A percentile compares a stretch with the other conserved stretches of the same genome.
These are phyloP conservation scores for Acanthopleura granulata DNA, from an alignment of 2,888 invertebrate species.

Conservation along the genomic window DNA sequence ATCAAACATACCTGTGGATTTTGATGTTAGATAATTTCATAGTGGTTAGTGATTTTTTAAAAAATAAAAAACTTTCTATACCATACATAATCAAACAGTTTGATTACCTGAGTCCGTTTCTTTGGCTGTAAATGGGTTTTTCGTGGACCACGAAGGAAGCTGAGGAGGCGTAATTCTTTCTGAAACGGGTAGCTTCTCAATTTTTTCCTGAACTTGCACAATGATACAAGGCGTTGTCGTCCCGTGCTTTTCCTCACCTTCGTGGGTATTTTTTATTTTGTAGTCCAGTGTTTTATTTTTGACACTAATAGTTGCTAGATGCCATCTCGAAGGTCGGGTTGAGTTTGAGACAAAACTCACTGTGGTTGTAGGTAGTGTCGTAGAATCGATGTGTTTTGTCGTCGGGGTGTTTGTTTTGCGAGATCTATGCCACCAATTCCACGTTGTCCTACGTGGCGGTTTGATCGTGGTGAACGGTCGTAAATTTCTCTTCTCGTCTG, in stretches of 20 bases:
- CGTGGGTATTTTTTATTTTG: neutral
- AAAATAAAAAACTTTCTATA: neutral
- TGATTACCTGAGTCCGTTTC: neutral
- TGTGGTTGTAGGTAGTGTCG: neutral
- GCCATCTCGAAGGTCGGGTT: neutral
- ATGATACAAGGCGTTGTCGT: conserved; percentile 11
- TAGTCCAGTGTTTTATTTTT: conserved; percentile 10
- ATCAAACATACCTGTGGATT: neutral
- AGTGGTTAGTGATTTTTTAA: neutral
- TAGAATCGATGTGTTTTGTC: conserved; percentile 18
- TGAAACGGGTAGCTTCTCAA: neutral
- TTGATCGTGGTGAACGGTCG: conserved; percentile 12
- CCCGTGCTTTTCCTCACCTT: neutral
- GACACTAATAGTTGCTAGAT: neutral
- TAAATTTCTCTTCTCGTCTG: neutral
- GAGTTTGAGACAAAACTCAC: neutral
- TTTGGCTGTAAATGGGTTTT: neutral
- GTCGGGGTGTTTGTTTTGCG: neutral
- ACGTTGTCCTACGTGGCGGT: neutral
- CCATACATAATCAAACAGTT: neutral
- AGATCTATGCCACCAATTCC: conserved; percentile 9
- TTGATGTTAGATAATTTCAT: neutral
- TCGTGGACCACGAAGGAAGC: neutral
- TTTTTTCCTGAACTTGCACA: conserved; percentile 1
- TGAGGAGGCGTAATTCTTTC: neutral